Percentiles rank a stretch among this genome's conserved stretches.
These are phyloP conservation scores for Andrena dorsata DNA, from an alignment of 2,888 invertebrate species.

Conservation along the genomic window DNA sequence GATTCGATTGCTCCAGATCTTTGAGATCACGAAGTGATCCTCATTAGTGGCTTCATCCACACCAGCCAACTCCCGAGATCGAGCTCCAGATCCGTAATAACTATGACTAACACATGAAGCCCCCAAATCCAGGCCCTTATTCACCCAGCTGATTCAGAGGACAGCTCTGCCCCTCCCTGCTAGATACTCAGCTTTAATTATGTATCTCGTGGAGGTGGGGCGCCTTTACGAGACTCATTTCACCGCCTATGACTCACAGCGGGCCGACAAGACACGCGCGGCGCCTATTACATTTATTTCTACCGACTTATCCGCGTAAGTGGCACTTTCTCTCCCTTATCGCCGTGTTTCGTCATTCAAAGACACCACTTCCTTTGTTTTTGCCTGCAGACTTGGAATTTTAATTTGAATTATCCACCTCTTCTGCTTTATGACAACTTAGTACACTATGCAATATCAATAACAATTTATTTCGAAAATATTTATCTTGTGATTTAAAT, in stretches of 20 bases:
- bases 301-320: constrained; percentile 38
- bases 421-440: no score
- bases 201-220: constrained; percentile 65
- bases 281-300: constrained; percentile 36
- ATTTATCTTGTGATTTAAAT: no score
- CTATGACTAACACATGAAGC: constrained; percentile 65
- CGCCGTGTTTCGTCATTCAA: constrained; percentile 19
- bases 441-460: no score
- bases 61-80: background rate
- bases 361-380: background rate
- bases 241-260: constrained; percentile 60
- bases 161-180: constrained; percentile 31
- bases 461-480: no score
- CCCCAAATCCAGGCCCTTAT: constrained; percentile 59
- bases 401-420: no score
- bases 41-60: background rate
- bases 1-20: background rate
- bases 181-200: constrained; percentile 67
- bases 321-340: constrained; percentile 73
- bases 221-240: constrained; percentile 44
- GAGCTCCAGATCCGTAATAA: constrained; percentile 41
- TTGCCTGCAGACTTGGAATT: background rate
- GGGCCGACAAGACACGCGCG: constrained; percentile 17
- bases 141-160: constrained; percentile 71
- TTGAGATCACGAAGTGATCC: background rate